Conservation (phyloP, 2,797 vertebrate genomes). For the Avahi laniger region DNA sequence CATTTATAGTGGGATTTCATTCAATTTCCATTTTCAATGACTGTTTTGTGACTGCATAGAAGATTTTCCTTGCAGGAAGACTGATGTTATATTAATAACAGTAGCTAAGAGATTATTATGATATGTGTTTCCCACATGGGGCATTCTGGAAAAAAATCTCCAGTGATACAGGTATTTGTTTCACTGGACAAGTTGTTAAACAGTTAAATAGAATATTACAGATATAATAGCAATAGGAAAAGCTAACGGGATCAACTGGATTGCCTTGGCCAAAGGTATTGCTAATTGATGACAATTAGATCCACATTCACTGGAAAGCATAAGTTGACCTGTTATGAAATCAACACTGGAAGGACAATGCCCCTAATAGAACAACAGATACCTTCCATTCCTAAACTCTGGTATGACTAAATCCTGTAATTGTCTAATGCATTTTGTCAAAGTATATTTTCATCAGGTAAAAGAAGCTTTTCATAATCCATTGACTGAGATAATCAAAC, state of each 20-base stretch:
- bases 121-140: not conserved
- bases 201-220: not conserved
- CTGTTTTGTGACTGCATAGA: not conserved
- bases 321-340: not conserved
- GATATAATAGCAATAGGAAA: not conserved
- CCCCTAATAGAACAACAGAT: not conserved
- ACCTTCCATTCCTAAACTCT: not conserved
- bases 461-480: not conserved
- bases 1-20: not conserved
- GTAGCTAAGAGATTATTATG: not conserved
- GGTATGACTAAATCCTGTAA: not conserved
- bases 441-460: not conserved
- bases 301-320: not conserved
- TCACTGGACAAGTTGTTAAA: not conserved
- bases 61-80: too few relatives aligned
- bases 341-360: not conserved
- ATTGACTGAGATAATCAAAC: not conserved
- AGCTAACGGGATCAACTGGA: not conserved
- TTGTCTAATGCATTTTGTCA: not conserved
- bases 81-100: not conserved
- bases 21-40: not conserved
- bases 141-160: not conserved
- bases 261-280: not conserved
- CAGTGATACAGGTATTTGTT: not conserved
- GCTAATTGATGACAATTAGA: not conserved